Percentiles rank a stretch among this genome's conserved stretches.
Conservation (phyloP, 2,797 vertebrate species). For the Aphelocoma californica region DNA sequence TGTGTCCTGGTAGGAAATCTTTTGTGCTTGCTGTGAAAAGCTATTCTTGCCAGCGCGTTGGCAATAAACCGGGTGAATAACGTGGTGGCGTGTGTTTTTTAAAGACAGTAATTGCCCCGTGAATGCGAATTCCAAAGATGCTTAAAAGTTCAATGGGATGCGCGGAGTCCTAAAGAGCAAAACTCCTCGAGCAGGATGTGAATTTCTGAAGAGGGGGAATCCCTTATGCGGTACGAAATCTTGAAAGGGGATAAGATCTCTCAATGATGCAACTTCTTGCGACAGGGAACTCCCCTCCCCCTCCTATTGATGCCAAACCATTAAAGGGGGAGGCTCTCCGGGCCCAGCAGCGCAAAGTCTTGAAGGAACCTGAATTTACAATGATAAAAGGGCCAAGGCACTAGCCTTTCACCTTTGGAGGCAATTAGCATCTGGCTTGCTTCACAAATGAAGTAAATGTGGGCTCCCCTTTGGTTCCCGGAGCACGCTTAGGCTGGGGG, state of each 20-base stretch:
- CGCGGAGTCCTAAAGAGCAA: conserved; percentile 31
- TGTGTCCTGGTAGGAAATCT: conserved; percentile 38
- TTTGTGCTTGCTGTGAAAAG: conserved; percentile 60
- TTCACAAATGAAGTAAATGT: conserved; percentile 55
- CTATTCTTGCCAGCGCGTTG: conserved; percentile 39
- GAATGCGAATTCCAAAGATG: conserved; percentile 60
- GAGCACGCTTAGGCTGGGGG: conserved; percentile 40
- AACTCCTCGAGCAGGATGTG: conserved; percentile 52
- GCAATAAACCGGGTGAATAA: conserved; percentile 62
- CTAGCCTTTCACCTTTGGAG: conserved; percentile 66
- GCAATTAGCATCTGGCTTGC: conserved; percentile 67
- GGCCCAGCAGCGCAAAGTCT: conserved; percentile 38
- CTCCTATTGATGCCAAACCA: conserved; percentile 59
- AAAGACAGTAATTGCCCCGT: conserved; percentile 41
- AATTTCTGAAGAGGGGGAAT: conserved; percentile 61
- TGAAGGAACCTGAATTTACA: conserved; percentile 61
- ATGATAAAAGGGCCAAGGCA: conserved; percentile 63
- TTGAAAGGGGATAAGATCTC: conserved; percentile 55
- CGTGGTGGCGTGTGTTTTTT: conserved; percentile 46
- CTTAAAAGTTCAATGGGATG: conserved; percentile 62
- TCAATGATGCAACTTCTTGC: conserved; percentile 60
- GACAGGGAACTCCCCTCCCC: conserved; percentile 67
- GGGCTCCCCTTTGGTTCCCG: conserved; percentile 62
- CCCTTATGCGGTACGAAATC: conserved; percentile 52
- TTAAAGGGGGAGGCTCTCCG: conserved; percentile 43